Base-by-base conservation (phyloP, 2,888 invertebrate species). In the Halictus ligatus region DNA sequence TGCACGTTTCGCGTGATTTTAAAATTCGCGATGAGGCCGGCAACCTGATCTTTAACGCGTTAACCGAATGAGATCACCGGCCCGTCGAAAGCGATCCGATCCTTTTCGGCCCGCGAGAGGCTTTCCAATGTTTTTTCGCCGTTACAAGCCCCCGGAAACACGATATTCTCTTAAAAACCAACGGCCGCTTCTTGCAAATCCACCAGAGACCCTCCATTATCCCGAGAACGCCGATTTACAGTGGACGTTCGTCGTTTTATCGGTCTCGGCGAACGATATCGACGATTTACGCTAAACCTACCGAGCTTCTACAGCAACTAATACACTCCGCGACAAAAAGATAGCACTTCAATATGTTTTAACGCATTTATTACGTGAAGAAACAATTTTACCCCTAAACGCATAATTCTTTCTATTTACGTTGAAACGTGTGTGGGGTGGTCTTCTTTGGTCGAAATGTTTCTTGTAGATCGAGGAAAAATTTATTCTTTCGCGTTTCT, bases 11-110 rank as follows among this genome's bases (percentile, higher is more conserved):
- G 78, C 78, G 87, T 43, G 84, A 77, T 87, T 87, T 83, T 76
- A 87, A 89, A 89, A 83, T 89, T 89, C 81, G 78, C 84, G 75
- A 40, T 25, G 75, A 77, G 76, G 77, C 85, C 67, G 58, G 80
- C 82, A 85, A 86, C 84, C 88, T 67, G 86, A 80, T 79, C 83
- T 29, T 74, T 40, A 35, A 35, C 80, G 80, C 82, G 58, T 77
- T 84, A 76, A 89, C 80, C 88, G 82, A 89, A 89, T 78, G 75
- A 86, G 80, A 89, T 81, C 80, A 80, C 72, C 50, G 71, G 15
- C 60, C 71, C 46, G 43, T 73, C 80, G 46, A 54, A 75, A 60
- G 48, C 10, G 85, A 78, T 75, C 46, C 48, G 79, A 76, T 75
- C 84, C 48, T 60, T 72, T n/a, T 46, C 54, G 60, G 12, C 1